Conservation (phyloP, 2,888 invertebrate species). For the Chesias legatella region DNA sequence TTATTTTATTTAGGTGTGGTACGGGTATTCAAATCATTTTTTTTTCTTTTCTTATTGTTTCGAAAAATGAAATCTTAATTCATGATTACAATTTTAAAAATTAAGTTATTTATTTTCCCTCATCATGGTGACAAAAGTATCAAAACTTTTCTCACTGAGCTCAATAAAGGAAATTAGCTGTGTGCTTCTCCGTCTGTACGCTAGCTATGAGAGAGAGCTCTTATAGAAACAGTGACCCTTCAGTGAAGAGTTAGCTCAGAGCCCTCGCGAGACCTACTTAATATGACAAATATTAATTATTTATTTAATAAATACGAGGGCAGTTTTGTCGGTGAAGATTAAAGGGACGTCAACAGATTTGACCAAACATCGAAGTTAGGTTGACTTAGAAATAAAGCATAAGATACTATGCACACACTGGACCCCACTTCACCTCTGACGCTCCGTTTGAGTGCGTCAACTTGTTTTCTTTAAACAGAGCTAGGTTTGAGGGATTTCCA, state of each 20-base stretch:
- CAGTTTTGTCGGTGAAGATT: conserved; percentile 65
- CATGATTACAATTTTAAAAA: too few relatives aligned
- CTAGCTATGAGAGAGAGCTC: too few relatives aligned
- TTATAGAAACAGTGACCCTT: conserved; percentile 24
- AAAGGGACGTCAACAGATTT: conserved; percentile 73
- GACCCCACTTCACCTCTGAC: conserved; percentile 66
- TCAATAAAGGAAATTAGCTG: too few relatives aligned
- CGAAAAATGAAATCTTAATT: too few relatives aligned
- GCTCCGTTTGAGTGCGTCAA: conserved; percentile 66
- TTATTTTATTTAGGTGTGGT: too few relatives aligned
- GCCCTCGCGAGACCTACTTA: conserved; percentile 20
- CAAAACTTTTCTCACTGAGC: too few relatives aligned
- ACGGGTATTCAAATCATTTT: too few relatives aligned
- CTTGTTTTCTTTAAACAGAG: conserved; percentile 74
- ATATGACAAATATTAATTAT: conserved; percentile 30
- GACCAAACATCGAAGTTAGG: conserved; percentile 67
- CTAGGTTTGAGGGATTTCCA: conserved; percentile 41
- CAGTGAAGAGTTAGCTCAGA: conserved; percentile 18
- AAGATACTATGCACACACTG: conserved; percentile 67
- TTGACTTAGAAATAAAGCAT: conserved; percentile 78
- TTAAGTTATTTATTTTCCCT: too few relatives aligned
- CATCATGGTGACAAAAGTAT: too few relatives aligned
- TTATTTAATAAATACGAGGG: conserved; percentile 48
- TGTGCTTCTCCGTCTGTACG: too few relatives aligned
- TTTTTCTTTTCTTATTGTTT: too few relatives aligned